phyloP scores from a whole-genome alignment of 2,113 vertebrate species.

The Larimichthys crocea region DNA sequence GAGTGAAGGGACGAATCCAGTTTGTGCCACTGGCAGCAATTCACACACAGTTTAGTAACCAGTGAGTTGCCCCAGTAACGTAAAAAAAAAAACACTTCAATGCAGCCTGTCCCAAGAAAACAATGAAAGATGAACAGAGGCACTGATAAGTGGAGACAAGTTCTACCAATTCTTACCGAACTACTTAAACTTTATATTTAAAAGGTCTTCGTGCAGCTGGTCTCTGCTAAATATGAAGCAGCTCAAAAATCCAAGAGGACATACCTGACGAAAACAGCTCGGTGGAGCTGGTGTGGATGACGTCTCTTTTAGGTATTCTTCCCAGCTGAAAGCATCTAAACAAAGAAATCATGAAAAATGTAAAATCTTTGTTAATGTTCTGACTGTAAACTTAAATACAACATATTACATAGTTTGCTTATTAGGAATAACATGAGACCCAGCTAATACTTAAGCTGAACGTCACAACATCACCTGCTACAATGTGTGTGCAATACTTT shows the following conservation, averaged over 20 bases:
- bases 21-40: background rate
- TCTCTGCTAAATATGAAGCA: background rate
- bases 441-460: background rate
- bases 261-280: constrained; percentile 94
- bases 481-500: too few relatives aligned
- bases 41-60: background rate
- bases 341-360: constrained; percentile 44
- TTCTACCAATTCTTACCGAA: background rate
- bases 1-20: background rate
- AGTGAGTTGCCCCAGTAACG: background rate
- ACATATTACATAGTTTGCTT: background rate
- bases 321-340: constrained; percentile 92
- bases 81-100: too few relatives aligned
- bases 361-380: background rate
- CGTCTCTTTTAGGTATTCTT: constrained; percentile 93
- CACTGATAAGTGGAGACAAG: background rate
- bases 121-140: background rate
- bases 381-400: background rate
- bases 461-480: background rate
- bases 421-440: background rate
- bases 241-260: background rate
- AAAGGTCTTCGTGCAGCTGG: background rate
- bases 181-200: background rate
- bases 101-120: background rate
- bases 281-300: constrained; percentile 88